Conservation (phyloP, 2,797 vertebrate species). For the Brachyalestes nurse region DNA sequence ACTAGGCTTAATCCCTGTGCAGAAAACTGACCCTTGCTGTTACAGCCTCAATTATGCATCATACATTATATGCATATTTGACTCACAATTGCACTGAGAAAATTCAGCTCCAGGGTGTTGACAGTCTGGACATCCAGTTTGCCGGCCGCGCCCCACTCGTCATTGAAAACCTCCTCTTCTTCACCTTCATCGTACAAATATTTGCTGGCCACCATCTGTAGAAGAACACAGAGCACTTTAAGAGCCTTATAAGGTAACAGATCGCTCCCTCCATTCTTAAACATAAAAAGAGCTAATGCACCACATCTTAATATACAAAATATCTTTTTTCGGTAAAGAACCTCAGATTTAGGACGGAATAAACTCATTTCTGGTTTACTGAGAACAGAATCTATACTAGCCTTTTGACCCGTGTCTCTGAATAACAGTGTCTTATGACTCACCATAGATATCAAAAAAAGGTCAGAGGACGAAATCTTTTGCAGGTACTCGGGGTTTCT, state of each 20-base stretch:
- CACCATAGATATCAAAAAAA: constrained; percentile 98
- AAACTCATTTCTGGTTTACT: no score
- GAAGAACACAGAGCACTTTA: background rate
- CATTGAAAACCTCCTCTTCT: constrained; percentile 97
- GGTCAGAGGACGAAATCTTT: constrained; percentile 97
- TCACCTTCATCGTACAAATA: constrained; percentile 98
- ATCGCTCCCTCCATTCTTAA: no score
- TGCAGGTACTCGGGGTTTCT: constrained; percentile 97
- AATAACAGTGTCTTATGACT: constrained; percentile 34
- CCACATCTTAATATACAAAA: background rate
- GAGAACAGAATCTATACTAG: no score
- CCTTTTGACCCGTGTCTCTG: background rate
- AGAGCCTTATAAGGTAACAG: background rate
- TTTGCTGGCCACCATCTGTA: constrained; percentile 98
- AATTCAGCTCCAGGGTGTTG: constrained; percentile 94
- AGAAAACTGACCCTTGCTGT: no score
- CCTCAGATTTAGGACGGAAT: no score
- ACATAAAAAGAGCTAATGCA: no score
- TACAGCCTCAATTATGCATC: no score
- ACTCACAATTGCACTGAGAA: constrained; percentile 94
- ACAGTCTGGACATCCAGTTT: constrained; percentile 92
- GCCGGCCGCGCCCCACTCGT: constrained; percentile 96
- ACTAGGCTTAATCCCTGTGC: no score
- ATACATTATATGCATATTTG: background rate
- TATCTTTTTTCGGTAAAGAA: no score